Evolutionary conservation across 2,113 vertebrate species (phyloP).

Genomic region (Prinia subflava): DNA sequence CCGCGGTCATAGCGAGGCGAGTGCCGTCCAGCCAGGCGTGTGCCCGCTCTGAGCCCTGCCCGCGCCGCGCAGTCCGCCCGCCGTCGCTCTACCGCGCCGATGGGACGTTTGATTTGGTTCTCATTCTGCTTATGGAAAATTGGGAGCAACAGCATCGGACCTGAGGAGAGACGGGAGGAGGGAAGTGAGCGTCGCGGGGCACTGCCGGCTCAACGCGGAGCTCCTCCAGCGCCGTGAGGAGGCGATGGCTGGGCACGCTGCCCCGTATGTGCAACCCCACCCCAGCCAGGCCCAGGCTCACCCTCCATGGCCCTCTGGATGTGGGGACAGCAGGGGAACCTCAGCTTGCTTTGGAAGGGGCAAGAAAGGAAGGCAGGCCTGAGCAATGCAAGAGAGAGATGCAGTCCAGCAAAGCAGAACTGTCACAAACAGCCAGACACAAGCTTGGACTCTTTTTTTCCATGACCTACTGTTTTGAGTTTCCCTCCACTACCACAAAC

Average conservation of each 20-base stretch:
- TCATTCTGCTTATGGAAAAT: constrained; percentile 79
- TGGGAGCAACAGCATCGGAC: constrained; percentile 74
- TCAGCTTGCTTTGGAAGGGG: background rate
- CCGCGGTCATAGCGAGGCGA: constrained; percentile 41
- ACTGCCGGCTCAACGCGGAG: background rate
- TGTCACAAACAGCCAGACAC: fast-evolving
- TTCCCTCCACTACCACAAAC: background rate
- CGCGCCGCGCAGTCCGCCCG: background rate
- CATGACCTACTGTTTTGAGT: background rate
- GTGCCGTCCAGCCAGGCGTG: constrained; percentile 32
- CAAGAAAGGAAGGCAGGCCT: background rate
- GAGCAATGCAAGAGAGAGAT: background rate
- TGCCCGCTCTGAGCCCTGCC: constrained; percentile 62
- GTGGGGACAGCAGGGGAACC: background rate
- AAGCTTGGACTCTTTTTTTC: background rate
- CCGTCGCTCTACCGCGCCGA: constrained; percentile 51
- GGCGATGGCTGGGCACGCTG: background rate
- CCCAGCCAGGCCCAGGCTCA: background rate
- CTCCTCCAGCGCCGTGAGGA: background rate
- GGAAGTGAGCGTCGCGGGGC: constrained; percentile 7
- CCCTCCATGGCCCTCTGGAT: background rate
- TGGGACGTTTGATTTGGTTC: constrained; percentile 69
- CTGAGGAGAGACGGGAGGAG: constrained; percentile 70
- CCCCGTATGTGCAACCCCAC: fast-evolving
- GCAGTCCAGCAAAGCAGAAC: background rate